Evolutionary conservation across 2,888 invertebrate species (phyloP), one percentile per base, ranked within the genome.

Genomic region (Chrysotoxum bicinctum): DNA sequence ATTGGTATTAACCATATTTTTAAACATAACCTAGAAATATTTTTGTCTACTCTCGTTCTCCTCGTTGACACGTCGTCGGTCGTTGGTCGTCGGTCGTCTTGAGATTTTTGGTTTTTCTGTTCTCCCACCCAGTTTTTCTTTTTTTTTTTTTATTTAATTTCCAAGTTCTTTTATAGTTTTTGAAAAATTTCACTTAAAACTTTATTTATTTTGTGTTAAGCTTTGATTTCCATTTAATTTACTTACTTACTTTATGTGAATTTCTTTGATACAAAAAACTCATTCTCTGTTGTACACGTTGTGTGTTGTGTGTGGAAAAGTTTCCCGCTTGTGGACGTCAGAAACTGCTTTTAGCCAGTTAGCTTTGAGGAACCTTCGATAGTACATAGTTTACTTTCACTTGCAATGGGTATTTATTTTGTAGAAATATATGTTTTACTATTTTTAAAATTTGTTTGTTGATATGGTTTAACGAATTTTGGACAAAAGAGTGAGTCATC

Each of bases 61-160:
- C 85, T 72, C 72, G 66, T 77, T 85, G 85, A 85, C 85, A 85
- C 85, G 85, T 85, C 85, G 48, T 66, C 50, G 50, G 50, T 50
- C 85, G 48, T 66, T 35, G 50, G 50, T 50, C 48, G 62, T 45
- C 26, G 26, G 26, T 26, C 48, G 64, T 45, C 30, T 85, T 80
- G 72, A 54, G 62, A 32, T 66, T 84, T 84, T 80, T 83, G 56
- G 70, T 72, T 60, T 60, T 26, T 35, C 14, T 50, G 35, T 79
- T 50, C 48, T 69, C 58, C 69, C 58, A 70, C 43, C 62, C 37
- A 16, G 23, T 64, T 68, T 52, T 40, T 77, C 60, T 68, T 56
- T 30, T 66, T 26, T 72, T 56, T 30, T 66, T 35, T 30, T 66
- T 26, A 68, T 56, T 30, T 66, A 26, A n/a, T 58, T 43, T 48